Conservation (phyloP, 2,888 invertebrate species). For the Athalia cordata region DNA sequence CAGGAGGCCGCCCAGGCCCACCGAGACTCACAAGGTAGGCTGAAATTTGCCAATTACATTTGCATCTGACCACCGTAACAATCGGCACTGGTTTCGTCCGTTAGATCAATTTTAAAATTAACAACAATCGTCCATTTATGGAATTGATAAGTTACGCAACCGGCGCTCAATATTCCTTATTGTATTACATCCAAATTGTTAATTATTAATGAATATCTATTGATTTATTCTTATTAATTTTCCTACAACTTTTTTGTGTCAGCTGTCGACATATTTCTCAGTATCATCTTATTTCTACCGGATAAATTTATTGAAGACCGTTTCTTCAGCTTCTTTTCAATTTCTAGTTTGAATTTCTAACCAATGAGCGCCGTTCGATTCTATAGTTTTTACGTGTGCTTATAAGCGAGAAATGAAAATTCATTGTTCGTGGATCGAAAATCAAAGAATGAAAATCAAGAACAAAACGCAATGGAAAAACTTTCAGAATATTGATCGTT, state of each 20-base stretch:
- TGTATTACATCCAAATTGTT: too few species aligned
- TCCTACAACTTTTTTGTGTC: too few species aligned
- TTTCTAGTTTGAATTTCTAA: not conserved
- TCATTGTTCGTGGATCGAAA: not conserved
- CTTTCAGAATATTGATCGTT: not conserved
- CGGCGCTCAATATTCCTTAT: not conserved
- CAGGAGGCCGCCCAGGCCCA: constrained; percentile 86
- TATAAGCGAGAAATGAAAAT: constrained; percentile 15
- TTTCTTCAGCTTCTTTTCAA: not conserved
- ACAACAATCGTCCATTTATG: too few species aligned
- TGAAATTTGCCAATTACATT: constrained; percentile 73
- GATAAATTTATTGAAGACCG: too few species aligned
- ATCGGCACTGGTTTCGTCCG: constrained; percentile 61
- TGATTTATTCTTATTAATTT: too few species aligned
- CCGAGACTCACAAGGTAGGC: constrained; percentile 95
- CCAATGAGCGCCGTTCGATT: not conserved
- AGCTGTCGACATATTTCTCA: too few species aligned
- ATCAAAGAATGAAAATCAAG: too few species aligned
- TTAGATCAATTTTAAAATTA: not conserved
- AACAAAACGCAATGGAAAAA: not conserved
- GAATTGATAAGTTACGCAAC: too few species aligned
- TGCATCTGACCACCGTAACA: constrained; percentile 66
- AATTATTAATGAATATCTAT: too few species aligned
- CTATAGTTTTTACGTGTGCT: not conserved
- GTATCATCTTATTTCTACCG: too few species aligned